Conservation (phyloP, 2,888 invertebrate genomes). For the Heliconius erato region DNA sequence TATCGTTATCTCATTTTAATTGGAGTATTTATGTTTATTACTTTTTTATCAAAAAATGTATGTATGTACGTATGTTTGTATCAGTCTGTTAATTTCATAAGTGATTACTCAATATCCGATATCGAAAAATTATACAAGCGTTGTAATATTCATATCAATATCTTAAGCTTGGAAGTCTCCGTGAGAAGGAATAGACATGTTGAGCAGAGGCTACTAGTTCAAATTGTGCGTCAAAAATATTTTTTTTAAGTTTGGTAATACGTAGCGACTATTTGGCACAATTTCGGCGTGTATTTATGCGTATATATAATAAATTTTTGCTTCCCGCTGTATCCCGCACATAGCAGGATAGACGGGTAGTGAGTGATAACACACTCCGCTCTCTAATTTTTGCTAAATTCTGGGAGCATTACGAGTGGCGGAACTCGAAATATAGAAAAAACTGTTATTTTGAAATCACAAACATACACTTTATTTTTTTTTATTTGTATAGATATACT, state of each 20-base stretch:
- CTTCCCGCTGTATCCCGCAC: too few species aligned
- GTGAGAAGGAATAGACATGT: background rate
- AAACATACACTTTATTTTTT: too few species aligned
- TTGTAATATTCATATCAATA: background rate
- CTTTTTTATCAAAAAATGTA: background rate
- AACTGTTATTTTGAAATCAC: too few species aligned
- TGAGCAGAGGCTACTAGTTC: background rate
- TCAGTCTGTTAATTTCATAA: slow-evolving; percentile 14
- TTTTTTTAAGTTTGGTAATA: background rate
- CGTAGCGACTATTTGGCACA: too few species aligned
- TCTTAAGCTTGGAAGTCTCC: background rate
- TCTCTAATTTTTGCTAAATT: too few species aligned
- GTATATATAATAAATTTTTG: too few species aligned
- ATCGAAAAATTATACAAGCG: background rate
- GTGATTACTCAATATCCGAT: slow-evolving; percentile 8
- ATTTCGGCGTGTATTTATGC: too few species aligned
- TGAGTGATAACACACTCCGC: too few species aligned
- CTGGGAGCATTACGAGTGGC: too few species aligned
- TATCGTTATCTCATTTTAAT: slow-evolving; percentile 17
- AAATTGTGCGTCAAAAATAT: background rate
- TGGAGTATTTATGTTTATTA: slow-evolving; percentile 23
- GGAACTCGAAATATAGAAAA: too few species aligned
- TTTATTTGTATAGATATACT: too few species aligned
- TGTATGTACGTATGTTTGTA: slow-evolving; percentile 12
- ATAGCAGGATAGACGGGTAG: too few species aligned